A percentile compares a stretch with the other conserved stretches of the same genome.
Evolutionary conservation across 2,888 invertebrate genomes (phyloP).

Genomic region (Limnephilus rhombicus): DNA sequence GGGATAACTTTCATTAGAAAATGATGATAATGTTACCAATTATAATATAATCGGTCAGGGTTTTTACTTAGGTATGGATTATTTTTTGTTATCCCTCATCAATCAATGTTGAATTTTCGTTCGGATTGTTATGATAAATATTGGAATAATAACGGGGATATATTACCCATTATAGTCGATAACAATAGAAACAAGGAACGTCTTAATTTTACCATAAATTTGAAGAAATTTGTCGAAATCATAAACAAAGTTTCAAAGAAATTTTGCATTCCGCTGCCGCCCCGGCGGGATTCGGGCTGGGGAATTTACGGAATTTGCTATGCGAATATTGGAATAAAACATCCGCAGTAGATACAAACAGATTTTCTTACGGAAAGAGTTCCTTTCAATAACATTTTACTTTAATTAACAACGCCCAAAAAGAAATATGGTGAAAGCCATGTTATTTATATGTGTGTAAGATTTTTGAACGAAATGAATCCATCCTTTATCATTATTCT

Average conservation of each 20-base stretch:
- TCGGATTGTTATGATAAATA: neutral
- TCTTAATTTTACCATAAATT: neutral
- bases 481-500: too few relatives aligned
- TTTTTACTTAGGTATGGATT: neutral
- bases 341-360: neutral
- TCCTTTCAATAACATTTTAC: neutral
- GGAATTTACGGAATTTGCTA: neutral
- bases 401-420: neutral
- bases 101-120: neutral
- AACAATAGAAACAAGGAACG: constrained; percentile 4
- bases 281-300: neutral
- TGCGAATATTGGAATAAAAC: neutral
- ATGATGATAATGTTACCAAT: neutral
- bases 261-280: neutral
- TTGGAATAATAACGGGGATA: neutral
- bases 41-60: neutral
- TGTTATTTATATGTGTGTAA: neutral
- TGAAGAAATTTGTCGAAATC: neutral
- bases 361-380: neutral
- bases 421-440: neutral
- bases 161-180: neutral
- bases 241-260: neutral
- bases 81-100: neutral
- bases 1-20: too few relatives aligned
- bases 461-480: too few relatives aligned